phyloP scores from a whole-genome alignment of 2,888 invertebrate species.

The Lochmaea crataegi region DNA sequence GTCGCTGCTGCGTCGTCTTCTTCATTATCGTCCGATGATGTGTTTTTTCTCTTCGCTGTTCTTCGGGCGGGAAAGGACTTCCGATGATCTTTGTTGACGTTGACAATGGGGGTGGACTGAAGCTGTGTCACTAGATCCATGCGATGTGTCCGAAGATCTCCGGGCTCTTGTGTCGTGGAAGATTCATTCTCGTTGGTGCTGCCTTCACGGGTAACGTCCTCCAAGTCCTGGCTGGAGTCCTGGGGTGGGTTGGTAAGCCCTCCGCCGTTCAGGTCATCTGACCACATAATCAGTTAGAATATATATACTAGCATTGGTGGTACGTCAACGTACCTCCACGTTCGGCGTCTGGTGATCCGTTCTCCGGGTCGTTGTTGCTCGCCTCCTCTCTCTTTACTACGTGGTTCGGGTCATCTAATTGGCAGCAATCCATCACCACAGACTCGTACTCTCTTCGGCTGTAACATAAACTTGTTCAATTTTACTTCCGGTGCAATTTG shows the following conservation, averaged over 20 bases:
- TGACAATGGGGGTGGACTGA: constrained; percentile 60
- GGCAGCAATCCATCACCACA: constrained; percentile 93
- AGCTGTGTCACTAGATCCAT: constrained; percentile 68
- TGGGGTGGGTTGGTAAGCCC: constrained; percentile 68
- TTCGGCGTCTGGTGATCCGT: constrained; percentile 89
- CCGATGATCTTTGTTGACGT: constrained; percentile 53
- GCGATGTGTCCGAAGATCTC: constrained; percentile 68
- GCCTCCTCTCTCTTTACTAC: constrained; percentile 88
- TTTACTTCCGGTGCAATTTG: constrained; percentile 10
- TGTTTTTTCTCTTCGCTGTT: constrained; percentile 73
- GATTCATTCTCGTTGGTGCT: constrained; percentile 49
- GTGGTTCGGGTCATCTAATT: constrained; percentile 85
- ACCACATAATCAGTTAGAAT: constrained; percentile 60
- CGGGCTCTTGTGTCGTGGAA: constrained; percentile 64
- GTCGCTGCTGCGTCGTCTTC: constrained; percentile 65
- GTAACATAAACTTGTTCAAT: constrained; percentile 56
- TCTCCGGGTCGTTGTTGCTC: constrained; percentile 81
- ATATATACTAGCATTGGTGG: constrained; percentile 62
- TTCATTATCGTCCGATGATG: constrained; percentile 68
- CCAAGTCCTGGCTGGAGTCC: constrained; percentile 59
- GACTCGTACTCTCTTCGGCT: constrained; percentile 91
- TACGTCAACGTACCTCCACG: constrained; percentile 71
- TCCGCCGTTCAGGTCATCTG: constrained; percentile 70
- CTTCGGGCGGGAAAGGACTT: constrained; percentile 63
- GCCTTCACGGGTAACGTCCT: constrained; percentile 57